Evolutionary conservation across 2,888 invertebrate species (phyloP), one percentile per base, ranked within the genome.

Genomic region (Nipponacmea schrenckii): DNA sequence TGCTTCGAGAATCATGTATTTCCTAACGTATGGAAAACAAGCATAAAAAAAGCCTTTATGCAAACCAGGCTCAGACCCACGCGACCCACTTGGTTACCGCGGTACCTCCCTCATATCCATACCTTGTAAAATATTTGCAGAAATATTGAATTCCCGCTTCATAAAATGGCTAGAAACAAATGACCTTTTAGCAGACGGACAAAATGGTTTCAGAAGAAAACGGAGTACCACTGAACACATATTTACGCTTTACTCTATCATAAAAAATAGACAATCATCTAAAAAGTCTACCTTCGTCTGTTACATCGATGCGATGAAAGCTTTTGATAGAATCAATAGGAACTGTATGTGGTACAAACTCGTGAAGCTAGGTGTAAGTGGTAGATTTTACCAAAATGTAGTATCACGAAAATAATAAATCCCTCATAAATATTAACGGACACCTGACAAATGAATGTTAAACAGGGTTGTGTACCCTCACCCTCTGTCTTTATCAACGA

Each of bases 201-300:
- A 74, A 62, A 74, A 74, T 48, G 74, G 74, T 1, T 74, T 74
- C 44, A 66, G 72, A 46, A 70, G 64, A 48, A 46, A 67, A 17
- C 69, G 71, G 56, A 69, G 72, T 17, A 67, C 68, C 24, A n/a
- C 56, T 20, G 74, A 72, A 27, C 74, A 74, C 27, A 67, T 74
- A 14, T 72, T 62, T 45, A 64, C 69, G 17, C 44, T 74, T 15
- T 56, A 56, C 26, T 64, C 69, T 31, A 31, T 74, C 15, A 45
- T 74, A 7, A 68, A 70, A 12, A 72, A 67, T 45, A 67, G 73
- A 27, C 50, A 67, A 26, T 17, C 24, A 46, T 12, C 24, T 17
- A 24, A 20, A 1, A 48, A 48, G n/a, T 48, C 64, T 15, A 74
- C 72, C 3, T 73, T 70, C 63, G 64, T 50, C 3, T 70, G 66